Evolutionary conservation across 2,797 vertebrate species (phyloP).

Genomic region (Trematomus bernacchii): DNA sequence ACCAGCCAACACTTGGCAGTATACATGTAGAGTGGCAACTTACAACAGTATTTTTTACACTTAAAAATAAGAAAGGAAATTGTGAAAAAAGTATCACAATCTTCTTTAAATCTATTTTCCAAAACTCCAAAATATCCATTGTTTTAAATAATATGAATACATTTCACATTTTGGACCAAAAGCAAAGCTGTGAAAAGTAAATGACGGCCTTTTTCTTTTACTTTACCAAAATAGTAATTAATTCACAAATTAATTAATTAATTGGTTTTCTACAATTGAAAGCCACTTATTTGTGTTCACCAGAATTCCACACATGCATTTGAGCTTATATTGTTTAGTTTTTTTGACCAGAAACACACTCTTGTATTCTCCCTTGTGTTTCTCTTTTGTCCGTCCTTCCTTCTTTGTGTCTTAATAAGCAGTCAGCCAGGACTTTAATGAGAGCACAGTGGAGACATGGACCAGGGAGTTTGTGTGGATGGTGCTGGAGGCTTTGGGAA

Average conservation of each 20-base stretch:
- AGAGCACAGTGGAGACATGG: slow-evolving; percentile 55
- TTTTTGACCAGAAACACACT: background rate
- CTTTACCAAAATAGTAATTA: background rate
- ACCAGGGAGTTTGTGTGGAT: slow-evolving; percentile 37
- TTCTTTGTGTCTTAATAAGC: slow-evolving; percentile 57
- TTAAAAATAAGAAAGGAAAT: background rate
- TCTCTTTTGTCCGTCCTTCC: slow-evolving; percentile 16
- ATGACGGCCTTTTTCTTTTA: background rate
- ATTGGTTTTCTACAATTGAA: background rate
- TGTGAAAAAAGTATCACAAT: background rate
- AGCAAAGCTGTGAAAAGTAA: background rate
- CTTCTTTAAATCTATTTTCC: background rate
- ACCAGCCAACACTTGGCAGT: background rate
- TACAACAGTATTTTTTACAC: fast-evolving
- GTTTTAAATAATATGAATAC: background rate
- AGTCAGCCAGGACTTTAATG: slow-evolving; percentile 57
- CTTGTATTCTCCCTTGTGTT: slow-evolving; percentile 13
- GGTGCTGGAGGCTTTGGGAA: slow-evolving; percentile 75
- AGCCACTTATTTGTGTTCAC: background rate
- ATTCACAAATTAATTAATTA: background rate
- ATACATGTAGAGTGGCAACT: background rate
- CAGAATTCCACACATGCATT: background rate
- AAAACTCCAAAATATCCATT: slow-evolving; percentile 5
- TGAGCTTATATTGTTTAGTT: background rate
- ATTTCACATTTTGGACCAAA: background rate